phyloP scores from a whole-genome alignment of 2,888 invertebrate genomes.

The Agrilus cyanescens region DNA sequence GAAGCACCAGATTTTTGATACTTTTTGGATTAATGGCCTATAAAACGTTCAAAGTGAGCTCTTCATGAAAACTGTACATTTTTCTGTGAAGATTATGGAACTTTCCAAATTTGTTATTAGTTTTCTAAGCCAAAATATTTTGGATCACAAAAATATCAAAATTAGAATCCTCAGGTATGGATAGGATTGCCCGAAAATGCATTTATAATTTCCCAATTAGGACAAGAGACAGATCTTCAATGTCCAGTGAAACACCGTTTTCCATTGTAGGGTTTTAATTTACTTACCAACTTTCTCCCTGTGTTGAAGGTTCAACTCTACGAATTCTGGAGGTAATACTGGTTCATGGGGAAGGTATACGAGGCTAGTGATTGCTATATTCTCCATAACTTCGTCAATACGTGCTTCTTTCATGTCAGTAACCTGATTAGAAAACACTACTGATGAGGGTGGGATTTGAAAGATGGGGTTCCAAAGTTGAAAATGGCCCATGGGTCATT shows the following conservation, averaged over 20 bases:
- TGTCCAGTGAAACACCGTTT: constrained; percentile 35
- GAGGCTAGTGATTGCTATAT: constrained; percentile 48
- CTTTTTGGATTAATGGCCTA: no score
- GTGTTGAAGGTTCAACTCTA: constrained; percentile 48
- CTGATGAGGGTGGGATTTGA: background rate
- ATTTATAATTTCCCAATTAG: background rate
- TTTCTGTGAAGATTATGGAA: no score
- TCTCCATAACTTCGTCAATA: constrained; percentile 54
- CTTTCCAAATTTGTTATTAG: no score
- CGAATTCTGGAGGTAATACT: constrained; percentile 48
- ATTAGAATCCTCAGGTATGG: no score
- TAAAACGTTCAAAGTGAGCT: no score
- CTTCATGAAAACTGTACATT: no score
- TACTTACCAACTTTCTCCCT: constrained; percentile 39
- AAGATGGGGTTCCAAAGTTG: no score
- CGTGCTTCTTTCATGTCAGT: constrained; percentile 65
- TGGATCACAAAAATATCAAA: no score
- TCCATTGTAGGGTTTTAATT: constrained; percentile 28
- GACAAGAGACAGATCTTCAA: background rate
- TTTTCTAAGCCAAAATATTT: no score
- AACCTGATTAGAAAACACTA: constrained; percentile 33
- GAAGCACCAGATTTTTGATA: no score
- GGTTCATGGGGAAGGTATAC: constrained; percentile 51
- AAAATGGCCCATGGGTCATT: no score
- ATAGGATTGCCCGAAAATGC: no score